Evolutionary conservation across 2,797 vertebrate species (phyloP).

Genomic region (Gymnocypris eckloni): DNA sequence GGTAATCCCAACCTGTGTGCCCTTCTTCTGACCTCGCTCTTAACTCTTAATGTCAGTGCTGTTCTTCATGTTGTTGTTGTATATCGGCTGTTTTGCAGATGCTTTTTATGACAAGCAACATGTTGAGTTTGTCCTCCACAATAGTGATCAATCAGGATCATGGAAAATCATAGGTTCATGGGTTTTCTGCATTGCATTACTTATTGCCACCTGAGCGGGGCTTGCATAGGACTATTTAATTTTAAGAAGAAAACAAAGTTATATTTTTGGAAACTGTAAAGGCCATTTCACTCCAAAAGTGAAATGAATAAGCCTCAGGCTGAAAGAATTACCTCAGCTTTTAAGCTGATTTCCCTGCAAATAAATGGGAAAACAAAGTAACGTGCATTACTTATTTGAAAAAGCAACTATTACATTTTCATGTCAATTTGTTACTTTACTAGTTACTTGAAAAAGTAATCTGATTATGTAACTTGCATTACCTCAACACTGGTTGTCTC

Average conservation of each 20-base stretch:
- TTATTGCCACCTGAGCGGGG: neutral
- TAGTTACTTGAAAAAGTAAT: neutral
- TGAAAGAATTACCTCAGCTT: too few relatives aligned
- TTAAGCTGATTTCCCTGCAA: too few relatives aligned
- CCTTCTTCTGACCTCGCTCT: constrained; percentile 28
- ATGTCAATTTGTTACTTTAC: neutral
- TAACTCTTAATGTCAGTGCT: neutral
- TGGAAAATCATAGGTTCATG: neutral
- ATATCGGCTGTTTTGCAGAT: neutral
- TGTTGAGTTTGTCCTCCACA: neutral
- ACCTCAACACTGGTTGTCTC: neutral
- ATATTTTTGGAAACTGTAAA: too few relatives aligned
- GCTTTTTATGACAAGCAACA: neutral
- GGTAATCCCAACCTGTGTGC: constrained; percentile 46
- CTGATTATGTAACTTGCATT: neutral
- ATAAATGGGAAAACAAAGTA: too few relatives aligned
- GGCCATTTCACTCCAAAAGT: too few relatives aligned
- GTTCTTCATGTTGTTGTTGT: neutral
- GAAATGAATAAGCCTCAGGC: too few relatives aligned
- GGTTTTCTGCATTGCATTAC: neutral
- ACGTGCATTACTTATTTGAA: too few relatives aligned
- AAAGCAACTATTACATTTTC: too few relatives aligned
- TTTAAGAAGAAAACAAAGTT: neutral
- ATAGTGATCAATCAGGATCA: neutral
- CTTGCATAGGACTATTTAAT: neutral